phyloP scores from a whole-genome alignment of 2,888 invertebrate species.

The Oxytorus armatus region DNA sequence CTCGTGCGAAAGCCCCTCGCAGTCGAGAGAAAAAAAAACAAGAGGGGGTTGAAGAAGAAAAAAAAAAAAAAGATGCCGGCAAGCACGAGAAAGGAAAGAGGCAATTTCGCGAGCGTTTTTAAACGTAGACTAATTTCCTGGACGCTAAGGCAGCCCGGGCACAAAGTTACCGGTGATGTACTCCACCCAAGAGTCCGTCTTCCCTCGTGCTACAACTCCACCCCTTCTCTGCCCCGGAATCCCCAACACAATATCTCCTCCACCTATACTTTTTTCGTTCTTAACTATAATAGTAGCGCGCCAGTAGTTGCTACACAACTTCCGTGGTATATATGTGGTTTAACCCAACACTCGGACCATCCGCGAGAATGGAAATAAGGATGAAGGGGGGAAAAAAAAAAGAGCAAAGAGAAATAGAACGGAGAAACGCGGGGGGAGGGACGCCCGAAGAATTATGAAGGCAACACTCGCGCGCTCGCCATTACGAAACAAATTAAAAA shows the following conservation, averaged over 20 bases:
- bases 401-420: conserved; percentile 21
- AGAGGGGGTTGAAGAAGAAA: not conserved
- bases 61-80: conserved; percentile 28
- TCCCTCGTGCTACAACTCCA: conserved; percentile 36
- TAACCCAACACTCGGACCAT: conserved; percentile 38
- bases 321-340: conserved; percentile 33
- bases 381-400: conserved; percentile 50
- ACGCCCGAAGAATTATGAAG: conserved; percentile 77
- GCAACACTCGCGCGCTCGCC: conserved; percentile 74
- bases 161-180: conserved; percentile 79
- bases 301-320: conserved; percentile 60
- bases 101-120: conserved; percentile 71
- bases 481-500: conserved; percentile 82
- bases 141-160: conserved; percentile 70
- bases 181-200: conserved; percentile 76
- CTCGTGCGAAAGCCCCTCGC: conserved; percentile 34
- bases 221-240: not conserved
- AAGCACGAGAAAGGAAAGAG: conserved; percentile 54
- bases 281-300: conserved; percentile 50
- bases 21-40: conserved; percentile 37
- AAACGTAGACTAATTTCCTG: conserved; percentile 80
- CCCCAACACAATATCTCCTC: conserved; percentile 25
- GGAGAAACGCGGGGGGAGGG: conserved; percentile 13
- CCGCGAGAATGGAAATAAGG: conserved; percentile 62
- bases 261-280: conserved; percentile 44